Percentiles rank a stretch among this genome's conserved stretches.
phyloP scores from a whole-genome alignment of 1,140 invertebrate species.

The Drosophila sulfurigaster region DNA sequence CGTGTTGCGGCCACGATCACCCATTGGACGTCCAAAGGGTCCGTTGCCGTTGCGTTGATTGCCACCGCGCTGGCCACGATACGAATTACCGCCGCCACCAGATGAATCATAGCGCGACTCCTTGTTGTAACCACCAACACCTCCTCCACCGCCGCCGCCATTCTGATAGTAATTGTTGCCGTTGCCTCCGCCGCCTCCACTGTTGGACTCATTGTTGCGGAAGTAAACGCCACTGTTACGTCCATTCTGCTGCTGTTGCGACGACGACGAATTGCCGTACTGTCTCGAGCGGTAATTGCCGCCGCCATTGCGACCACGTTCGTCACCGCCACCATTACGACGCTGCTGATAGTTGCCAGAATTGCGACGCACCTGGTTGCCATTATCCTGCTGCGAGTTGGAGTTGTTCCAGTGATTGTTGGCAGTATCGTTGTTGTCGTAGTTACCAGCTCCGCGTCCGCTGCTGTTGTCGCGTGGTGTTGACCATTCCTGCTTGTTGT shows the following conservation, averaged over 20 bases:
- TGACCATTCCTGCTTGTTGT: conserved; percentile 79
- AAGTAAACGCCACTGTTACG: conserved; percentile 76
- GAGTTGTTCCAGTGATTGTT: conserved; percentile 76
- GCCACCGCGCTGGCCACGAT: conserved; percentile 70
- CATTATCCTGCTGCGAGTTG: conserved; percentile 50
- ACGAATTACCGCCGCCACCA: conserved; percentile 48
- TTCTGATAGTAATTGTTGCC: conserved; percentile 59
- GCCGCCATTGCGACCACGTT: conserved; percentile 59
- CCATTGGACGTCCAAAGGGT: conserved; percentile 67
- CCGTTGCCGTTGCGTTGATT: conserved; percentile 71
- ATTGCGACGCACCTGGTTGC: conserved; percentile 57
- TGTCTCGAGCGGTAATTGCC: conserved; percentile 71
- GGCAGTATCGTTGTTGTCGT: conserved; percentile 53
- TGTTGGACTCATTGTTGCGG: conserved; percentile 79
- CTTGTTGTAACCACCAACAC: conserved; percentile 66
- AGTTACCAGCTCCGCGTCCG: conserved; percentile 46
- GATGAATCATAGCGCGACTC: conserved; percentile 76
- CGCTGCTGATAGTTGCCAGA: conserved; percentile 70
- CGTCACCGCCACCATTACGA: conserved; percentile 63
- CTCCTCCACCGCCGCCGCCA: conserved; percentile 48
- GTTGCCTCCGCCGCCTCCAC: conserved; percentile 45
- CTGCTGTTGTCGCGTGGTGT: conserved; percentile 65
- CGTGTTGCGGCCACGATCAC: conserved; percentile 65
- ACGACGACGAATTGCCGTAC: conserved; percentile 60
- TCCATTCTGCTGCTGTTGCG: conserved; percentile 75